These are phyloP conservation scores for Crambe crambe DNA, from an alignment of 37 sponge, comb jelly and placozoan genomes.

Conservation along the genomic window DNA sequence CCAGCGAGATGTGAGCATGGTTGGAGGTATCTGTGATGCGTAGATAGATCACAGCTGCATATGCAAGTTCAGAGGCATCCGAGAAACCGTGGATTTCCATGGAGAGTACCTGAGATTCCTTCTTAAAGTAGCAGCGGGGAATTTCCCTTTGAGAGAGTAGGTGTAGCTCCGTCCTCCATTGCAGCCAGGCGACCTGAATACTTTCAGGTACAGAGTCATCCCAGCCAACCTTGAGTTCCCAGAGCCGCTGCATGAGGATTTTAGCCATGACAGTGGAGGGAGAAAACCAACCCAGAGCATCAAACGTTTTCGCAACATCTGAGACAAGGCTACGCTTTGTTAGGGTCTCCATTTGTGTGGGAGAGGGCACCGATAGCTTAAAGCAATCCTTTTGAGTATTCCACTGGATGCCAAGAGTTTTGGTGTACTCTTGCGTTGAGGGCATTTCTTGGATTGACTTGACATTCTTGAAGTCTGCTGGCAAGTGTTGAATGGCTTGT, in stretches of 20 bases:
- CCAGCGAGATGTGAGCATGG: background rate
- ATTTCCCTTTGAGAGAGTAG: too few species aligned
- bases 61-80: slow-evolving; percentile 6
- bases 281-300: slow-evolving; percentile 42
- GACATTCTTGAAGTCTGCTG: slow-evolving; percentile 5
- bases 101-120: too few species aligned
- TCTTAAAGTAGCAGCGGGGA: too few species aligned
- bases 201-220: background rate
- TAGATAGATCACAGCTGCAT: slow-evolving; percentile 38
- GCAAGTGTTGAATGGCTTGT: slow-evolving; percentile 6
- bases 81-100: too few species aligned
- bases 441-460: background rate
- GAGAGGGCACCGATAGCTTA: slow-evolving; percentile 2
- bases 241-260: background rate
- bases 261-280: slow-evolving; percentile 30
- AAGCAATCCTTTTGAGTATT: slow-evolving; percentile 27
- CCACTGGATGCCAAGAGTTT: slow-evolving; percentile 49
- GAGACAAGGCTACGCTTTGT: slow-evolving; percentile 40
- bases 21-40: slow-evolving; percentile 11
- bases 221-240: slow-evolving; percentile 1
- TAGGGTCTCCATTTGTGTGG: background rate
- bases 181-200: background rate
- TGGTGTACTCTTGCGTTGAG: slow-evolving; percentile 20
- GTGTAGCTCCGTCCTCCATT: slow-evolving; percentile 3
- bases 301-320: slow-evolving; percentile 40